These are phyloP conservation scores for Pandion haliaetus DNA, from an alignment of 2,113 vertebrate genomes.

Conservation along the genomic window DNA sequence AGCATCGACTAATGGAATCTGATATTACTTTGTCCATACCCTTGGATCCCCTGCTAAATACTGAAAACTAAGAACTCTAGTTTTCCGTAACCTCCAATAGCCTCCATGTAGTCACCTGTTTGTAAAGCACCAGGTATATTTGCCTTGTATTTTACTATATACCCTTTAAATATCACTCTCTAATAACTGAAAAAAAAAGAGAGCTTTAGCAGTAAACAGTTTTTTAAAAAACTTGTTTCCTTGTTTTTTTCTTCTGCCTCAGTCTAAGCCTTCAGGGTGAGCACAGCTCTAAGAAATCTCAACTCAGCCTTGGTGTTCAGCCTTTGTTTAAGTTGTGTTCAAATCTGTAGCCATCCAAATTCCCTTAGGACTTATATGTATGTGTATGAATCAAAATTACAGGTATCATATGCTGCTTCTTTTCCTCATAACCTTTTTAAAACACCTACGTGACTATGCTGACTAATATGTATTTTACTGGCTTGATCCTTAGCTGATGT, in stretches of 20 bases:
- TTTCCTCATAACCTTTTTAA: constrained; percentile 28
- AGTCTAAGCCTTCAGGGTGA: not conserved
- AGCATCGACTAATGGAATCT: constrained; percentile 36
- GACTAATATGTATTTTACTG: constrained; percentile 1
- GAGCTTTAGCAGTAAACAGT: not conserved
- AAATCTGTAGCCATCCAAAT: not conserved
- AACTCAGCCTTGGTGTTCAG: not conserved
- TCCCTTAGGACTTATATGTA: not conserved
- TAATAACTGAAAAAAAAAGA: not conserved
- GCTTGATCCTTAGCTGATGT: not conserved
- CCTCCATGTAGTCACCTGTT: not conserved
- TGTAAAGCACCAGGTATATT: not conserved
- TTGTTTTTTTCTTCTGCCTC: not conserved
- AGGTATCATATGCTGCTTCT: not conserved
- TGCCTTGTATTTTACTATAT: not conserved
- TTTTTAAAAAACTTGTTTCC: not conserved
- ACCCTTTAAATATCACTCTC: not conserved
- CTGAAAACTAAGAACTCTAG: not conserved
- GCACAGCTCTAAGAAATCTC: not conserved
- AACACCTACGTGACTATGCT: not conserved
- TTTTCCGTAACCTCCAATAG: not conserved
- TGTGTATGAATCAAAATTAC: constrained; percentile 1
- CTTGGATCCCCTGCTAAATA: not conserved
- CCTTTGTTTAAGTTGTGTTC: not conserved
- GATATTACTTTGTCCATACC: constrained; percentile 45